These are phyloP conservation scores for Myotis lucifugus DNA, from an alignment of 2,113 vertebrate species.

Conservation along the genomic window DNA sequence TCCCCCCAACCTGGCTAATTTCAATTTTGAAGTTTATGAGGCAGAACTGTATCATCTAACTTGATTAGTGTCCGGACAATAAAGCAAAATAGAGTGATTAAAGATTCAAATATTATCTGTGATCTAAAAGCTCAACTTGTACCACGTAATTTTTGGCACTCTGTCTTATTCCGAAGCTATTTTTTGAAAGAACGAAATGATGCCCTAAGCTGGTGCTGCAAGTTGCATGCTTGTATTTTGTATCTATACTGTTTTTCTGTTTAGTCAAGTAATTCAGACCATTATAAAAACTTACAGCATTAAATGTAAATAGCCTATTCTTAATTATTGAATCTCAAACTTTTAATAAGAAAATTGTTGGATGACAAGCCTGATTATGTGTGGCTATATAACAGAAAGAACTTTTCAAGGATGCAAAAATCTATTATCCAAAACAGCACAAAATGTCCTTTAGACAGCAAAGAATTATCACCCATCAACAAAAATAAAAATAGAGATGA, in stretches of 20 bases:
- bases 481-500: not conserved
- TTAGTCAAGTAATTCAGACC: not conserved
- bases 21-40: not conserved
- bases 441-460: not conserved
- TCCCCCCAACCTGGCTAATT: not conserved
- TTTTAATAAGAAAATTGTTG: constrained; percentile 11
- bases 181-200: not conserved
- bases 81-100: not conserved
- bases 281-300: not conserved
- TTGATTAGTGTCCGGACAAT: not conserved
- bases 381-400: not conserved
- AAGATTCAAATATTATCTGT: not conserved
- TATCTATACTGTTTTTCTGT: not conserved
- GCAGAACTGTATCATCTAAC: not conserved
- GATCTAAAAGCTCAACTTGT: not conserved
- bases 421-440: constrained; percentile 8
- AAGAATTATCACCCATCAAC: constrained; percentile 26
- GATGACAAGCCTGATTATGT: not conserved
- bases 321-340: not conserved
- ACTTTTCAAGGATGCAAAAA: constrained; percentile 4
- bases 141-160: not conserved
- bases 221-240: not conserved
- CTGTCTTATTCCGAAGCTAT: not conserved
- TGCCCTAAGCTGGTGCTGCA: not conserved
- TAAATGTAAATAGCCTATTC: not conserved